Conservation (phyloP, 2,888 invertebrate genomes). For the Mechanitis mazaeus region DNA sequence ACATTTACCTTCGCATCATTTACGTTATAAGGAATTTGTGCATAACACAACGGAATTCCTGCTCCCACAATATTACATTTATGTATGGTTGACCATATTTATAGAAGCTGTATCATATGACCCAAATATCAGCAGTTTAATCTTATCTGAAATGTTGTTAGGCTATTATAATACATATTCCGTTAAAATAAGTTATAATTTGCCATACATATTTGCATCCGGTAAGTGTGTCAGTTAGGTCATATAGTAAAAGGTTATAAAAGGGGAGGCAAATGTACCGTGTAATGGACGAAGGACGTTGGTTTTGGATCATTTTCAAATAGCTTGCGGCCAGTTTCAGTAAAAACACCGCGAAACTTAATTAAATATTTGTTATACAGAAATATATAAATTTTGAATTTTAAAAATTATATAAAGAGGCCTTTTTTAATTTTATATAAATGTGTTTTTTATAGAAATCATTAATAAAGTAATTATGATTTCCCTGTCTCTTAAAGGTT, state of each 20-base stretch:
- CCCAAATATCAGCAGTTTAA: conserved; percentile 14
- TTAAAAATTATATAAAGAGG: too few relatives aligned
- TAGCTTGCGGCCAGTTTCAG: conserved; percentile 15
- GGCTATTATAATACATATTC: neutral
- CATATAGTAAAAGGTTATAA: conserved; percentile 24
- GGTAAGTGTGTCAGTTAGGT: conserved; percentile 25
- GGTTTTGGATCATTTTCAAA: conserved; percentile 23
- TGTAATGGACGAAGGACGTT: conserved; percentile 28
- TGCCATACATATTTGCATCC: neutral
- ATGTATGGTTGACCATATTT: conserved; percentile 12
- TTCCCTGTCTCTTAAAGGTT: too few relatives aligned
- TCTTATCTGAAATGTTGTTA: neutral
- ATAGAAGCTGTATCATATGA: conserved; percentile 13
- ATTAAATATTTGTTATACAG: neutral
- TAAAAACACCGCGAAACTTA: neutral
- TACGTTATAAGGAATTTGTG: conserved; percentile 7
- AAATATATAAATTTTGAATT: conserved; percentile 3
- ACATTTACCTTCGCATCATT: conserved; percentile 5
- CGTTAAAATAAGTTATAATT: neutral
- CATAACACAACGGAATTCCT: conserved; percentile 12
- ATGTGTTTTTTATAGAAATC: too few relatives aligned
- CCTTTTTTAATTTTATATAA: too few relatives aligned
- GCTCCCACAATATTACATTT: conserved; percentile 9
- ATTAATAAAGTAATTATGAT: too few relatives aligned
- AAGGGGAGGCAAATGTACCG: conserved; percentile 29